These are phyloP conservation scores for Maniola hyperantus DNA, from an alignment of 2,888 invertebrate species.

Conservation along the genomic window DNA sequence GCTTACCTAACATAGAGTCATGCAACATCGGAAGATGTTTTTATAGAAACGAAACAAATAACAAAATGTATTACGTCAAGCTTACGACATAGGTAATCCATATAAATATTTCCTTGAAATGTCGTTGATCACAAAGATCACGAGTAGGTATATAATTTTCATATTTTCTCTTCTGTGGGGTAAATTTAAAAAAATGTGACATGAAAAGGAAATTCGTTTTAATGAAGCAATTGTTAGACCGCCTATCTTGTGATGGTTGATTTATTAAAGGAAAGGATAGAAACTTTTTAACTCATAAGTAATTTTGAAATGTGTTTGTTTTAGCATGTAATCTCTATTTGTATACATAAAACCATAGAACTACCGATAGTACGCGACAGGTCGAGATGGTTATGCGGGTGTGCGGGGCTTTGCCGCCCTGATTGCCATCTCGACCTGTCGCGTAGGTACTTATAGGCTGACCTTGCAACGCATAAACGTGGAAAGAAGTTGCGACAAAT, in stretches of 20 bases:
- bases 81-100: not conserved
- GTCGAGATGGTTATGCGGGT: too few species aligned
- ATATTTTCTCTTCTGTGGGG: not conserved
- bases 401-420: too few species aligned
- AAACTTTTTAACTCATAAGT: too few species aligned
- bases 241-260: conserved; percentile 6
- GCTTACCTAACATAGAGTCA: too few species aligned
- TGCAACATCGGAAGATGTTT: not conserved
- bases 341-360: too few species aligned
- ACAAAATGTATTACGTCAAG: not conserved
- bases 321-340: too few species aligned
- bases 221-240: conserved; percentile 15
- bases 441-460: too few species aligned
- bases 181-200: not conserved
- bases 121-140: conserved; percentile 3
- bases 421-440: too few species aligned
- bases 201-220: not conserved
- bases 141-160: conserved; percentile 3
- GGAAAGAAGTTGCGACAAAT: too few species aligned
- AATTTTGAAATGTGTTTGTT: too few species aligned
- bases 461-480: too few species aligned
- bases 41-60: not conserved
- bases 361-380: too few species aligned
- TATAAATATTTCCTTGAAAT: not conserved
- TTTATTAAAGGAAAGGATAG: not conserved